Conservation (phyloP, 2,797 vertebrate species). For the Dicrostonyx torquatus region DNA sequence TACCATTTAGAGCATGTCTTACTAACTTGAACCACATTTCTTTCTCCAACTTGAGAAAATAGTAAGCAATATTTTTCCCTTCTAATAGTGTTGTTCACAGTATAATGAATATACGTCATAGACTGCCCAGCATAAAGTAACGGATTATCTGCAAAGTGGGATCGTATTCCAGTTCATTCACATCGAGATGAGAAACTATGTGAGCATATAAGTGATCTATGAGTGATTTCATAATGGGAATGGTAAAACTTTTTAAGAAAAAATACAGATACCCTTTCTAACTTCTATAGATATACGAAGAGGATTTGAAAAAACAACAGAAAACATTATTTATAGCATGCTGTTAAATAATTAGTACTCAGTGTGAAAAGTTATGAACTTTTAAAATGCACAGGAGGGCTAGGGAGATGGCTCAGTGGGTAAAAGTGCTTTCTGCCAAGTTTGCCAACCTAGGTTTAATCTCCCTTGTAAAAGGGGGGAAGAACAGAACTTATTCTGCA, state of each 20-base stretch:
- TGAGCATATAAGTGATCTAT: background rate
- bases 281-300: background rate
- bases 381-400: background rate
- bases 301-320: background rate
- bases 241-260: background rate
- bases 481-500: background rate
- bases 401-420: background rate
- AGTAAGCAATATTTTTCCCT: conserved; percentile 18
- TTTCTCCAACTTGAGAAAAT: conserved; percentile 37
- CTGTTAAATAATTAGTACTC: conserved; percentile 20
- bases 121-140: conserved; percentile 2
- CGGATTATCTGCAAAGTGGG: background rate
- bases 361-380: background rate
- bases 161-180: conserved; percentile 26
- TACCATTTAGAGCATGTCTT: background rate
- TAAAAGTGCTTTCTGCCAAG: background rate
- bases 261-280: background rate
- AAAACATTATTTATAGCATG: conserved; percentile 42
- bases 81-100: conserved; percentile 8
- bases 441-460: background rate
- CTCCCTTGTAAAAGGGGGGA: background rate
- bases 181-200: conserved; percentile 1
- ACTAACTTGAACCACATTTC: background rate
- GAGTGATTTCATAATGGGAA: conserved; percentile 44
- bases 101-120: background rate